Evolutionary conservation across 2,888 invertebrate genomes (phyloP).

Genomic region (Nymphalis polychloros): DNA sequence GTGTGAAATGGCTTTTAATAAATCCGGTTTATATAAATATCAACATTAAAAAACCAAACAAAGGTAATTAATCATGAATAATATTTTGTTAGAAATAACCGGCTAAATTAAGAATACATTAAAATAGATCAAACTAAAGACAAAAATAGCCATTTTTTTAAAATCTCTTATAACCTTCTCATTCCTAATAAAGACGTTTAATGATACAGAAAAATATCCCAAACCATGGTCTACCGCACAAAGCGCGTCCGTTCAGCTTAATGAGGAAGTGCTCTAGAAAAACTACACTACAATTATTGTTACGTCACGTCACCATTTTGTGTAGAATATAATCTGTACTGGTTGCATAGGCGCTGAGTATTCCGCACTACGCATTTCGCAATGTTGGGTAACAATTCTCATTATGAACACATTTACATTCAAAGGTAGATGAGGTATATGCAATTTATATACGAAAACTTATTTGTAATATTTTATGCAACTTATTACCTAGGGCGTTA

Average conservation of each 20-base stretch:
- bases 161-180: neutral
- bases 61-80: too few species aligned
- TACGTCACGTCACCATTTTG: conserved; percentile 57
- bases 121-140: too few species aligned
- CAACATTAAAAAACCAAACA: too few species aligned
- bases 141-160: too few species aligned
- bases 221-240: conserved; percentile 43
- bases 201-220: conserved; percentile 10
- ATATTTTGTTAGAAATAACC: too few species aligned
- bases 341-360: conserved; percentile 48
- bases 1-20: too few species aligned
- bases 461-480: neutral
- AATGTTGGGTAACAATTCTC: conserved; percentile 34
- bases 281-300: conserved; percentile 65
- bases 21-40: too few species aligned
- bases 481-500: neutral
- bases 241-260: conserved; percentile 62
- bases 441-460: conserved; percentile 10
- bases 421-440: neutral
- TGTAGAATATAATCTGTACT: conserved; percentile 52
- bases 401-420: conserved; percentile 30
- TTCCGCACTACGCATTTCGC: conserved; percentile 41
- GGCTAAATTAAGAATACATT: too few species aligned
- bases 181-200: neutral
- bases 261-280: conserved; percentile 80